phyloP scores from a whole-genome alignment of 2,113 vertebrate species.

The Aspiorhynchus laticeps region DNA sequence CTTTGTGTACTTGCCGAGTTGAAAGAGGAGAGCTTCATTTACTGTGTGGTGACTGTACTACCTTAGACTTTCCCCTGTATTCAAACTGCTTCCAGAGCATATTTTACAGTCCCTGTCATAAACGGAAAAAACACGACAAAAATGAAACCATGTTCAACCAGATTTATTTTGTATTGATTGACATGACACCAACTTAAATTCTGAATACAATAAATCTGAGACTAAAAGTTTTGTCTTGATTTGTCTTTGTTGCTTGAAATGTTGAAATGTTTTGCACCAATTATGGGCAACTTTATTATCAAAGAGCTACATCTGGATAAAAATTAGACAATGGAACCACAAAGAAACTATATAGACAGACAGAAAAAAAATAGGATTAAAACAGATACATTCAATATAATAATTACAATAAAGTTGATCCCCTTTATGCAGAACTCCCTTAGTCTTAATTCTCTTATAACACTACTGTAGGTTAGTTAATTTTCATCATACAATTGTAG shows the following conservation, averaged over 20 bases:
- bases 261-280: not conserved
- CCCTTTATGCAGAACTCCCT: not conserved
- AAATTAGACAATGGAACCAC: not conserved
- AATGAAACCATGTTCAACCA: slow-evolving; percentile 60
- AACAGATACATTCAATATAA: not conserved
- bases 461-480: not conserved
- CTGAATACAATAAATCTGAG: slow-evolving; percentile 70
- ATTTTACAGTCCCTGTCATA: slow-evolving; percentile 37
- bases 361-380: not conserved
- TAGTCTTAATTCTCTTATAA: not conserved
- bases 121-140: slow-evolving; percentile 34
- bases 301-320: not conserved
- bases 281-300: not conserved
- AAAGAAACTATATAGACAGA: not conserved
- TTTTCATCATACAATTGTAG: not conserved
- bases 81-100: slow-evolving; percentile 24
- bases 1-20: slow-evolving; percentile 33
- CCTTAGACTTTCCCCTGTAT: slow-evolving; percentile 13
- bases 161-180: slow-evolving; percentile 65
- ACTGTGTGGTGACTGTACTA: slow-evolving; percentile 26
- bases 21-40: slow-evolving; percentile 40
- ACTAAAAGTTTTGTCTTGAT: slow-evolving; percentile 44
- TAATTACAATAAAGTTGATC: not conserved
- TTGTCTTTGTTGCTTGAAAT: slow-evolving; percentile 11
- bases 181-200: slow-evolving; percentile 50